phyloP scores from a whole-genome alignment of 2,113 vertebrate genomes.

The Crotalus tigris region DNA sequence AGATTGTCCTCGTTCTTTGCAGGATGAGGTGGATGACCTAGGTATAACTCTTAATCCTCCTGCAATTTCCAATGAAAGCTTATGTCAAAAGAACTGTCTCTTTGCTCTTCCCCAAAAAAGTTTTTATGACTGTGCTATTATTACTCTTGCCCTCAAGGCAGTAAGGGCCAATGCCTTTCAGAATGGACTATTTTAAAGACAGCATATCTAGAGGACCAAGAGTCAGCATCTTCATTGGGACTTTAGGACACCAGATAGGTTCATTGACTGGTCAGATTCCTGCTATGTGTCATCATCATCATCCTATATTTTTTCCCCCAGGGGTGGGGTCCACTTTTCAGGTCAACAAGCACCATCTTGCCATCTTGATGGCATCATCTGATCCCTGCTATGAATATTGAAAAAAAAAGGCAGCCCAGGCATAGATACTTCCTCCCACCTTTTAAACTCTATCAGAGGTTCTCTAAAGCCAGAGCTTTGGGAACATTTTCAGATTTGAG shows the following conservation, averaged over 20 bases:
- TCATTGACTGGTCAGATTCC: background rate
- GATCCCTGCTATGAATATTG: too few species aligned
- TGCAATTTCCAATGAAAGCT: background rate
- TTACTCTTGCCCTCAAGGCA: background rate
- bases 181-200: background rate
- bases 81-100: background rate
- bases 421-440: background rate
- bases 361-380: too few species aligned
- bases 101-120: background rate
- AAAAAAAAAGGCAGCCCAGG: background rate
- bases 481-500: background rate
- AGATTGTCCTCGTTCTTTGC: background rate
- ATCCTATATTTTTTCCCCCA: background rate
- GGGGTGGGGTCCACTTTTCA: background rate
- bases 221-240: background rate
- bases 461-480: background rate
- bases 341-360: background rate
- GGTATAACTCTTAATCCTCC: background rate
- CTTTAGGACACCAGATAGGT: background rate
- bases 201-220: background rate
- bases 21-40: constrained; percentile 10
- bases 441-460: background rate
- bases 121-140: background rate
- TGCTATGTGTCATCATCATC: background rate
- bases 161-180: background rate